Percentiles rank a stretch among this genome's conserved stretches.
phyloP scores from a whole-genome alignment of 2,113 vertebrate genomes.

The Cyanistes caeruleus region DNA sequence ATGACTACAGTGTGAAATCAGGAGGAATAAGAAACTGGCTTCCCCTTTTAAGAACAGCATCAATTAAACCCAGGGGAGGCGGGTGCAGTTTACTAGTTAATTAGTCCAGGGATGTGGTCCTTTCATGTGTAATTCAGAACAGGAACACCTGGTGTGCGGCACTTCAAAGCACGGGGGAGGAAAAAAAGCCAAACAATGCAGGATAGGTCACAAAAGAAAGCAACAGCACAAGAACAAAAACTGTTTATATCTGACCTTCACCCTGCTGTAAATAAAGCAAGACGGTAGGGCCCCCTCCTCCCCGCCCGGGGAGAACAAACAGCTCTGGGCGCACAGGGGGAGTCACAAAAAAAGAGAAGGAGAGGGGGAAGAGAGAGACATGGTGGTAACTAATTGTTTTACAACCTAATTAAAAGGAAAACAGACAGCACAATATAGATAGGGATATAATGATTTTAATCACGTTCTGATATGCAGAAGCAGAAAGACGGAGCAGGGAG shows the following conservation, averaged over 20 bases:
- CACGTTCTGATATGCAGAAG: slow-evolving; percentile 37
- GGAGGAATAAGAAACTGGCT: slow-evolving; percentile 63
- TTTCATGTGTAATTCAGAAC: slow-evolving; percentile 89
- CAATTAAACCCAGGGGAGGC: slow-evolving; percentile 80
- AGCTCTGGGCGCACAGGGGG: slow-evolving; percentile 54
- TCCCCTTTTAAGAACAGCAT: slow-evolving; percentile 77
- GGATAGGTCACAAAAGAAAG: slow-evolving; percentile 78
- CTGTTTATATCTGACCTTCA: slow-evolving; percentile 81
- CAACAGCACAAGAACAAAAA: slow-evolving; percentile 74
- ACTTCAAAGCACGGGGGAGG: slow-evolving; percentile 80
- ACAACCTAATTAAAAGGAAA: slow-evolving; percentile 82
- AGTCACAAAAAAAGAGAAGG: slow-evolving; percentile 24
- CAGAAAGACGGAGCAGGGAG: neutral
- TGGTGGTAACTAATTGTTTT: slow-evolving; percentile 81
- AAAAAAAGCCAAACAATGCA: slow-evolving; percentile 78
- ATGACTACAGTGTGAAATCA: slow-evolving; percentile 62
- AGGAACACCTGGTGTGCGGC: slow-evolving; percentile 83
- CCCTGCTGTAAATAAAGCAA: slow-evolving; percentile 76
- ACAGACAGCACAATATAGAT: slow-evolving; percentile 75
- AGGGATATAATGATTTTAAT: slow-evolving; percentile 69
- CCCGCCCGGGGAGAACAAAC: slow-evolving; percentile 72
- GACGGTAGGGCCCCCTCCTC: slow-evolving; percentile 54
- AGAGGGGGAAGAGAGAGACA: slow-evolving; percentile 59
- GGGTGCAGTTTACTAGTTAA: slow-evolving; percentile 85
- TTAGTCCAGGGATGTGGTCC: slow-evolving; percentile 83